Base-by-base conservation (phyloP, 1,140 invertebrate genomes). In the Globodera rostochiensis region DNA sequence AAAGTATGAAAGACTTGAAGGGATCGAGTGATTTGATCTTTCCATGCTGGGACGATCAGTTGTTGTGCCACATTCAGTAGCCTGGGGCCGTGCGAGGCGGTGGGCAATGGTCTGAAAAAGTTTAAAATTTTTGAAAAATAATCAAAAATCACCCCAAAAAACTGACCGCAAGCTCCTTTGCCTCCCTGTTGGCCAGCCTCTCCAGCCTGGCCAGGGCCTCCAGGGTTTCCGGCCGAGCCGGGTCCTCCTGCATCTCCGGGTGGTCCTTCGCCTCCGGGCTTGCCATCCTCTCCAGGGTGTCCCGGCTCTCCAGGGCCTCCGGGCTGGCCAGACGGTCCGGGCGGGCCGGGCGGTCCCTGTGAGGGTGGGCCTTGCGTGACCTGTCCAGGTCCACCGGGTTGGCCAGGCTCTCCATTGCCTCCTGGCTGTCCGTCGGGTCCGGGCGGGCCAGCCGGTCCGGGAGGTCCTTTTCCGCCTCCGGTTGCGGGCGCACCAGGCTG, bases 401-500 rank as follows among this genome's bases (percentile, higher is more conserved):
- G 15, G 21, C 84, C 84, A 9, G 84, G 73, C 4, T 71, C 5
- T 49, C 84, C 84, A 25, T 79, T 66, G 70, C 74, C 71, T 67
- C 84, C 84, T 2, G 82, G 75, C 53, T 79, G 77, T 64, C 84
- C 84, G 57, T 73, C 36, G n/a, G 76, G 79, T 81, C 83, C 83
- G 21, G 76, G 60, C 11, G 81, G 81, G 25, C 83, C 82, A 46
- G 81, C 49, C 19, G 81, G 81, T 7, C 81, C 81, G 15, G 81
- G 81, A 45, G 84, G 84, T 45, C 84, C 84, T 50, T 67, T 79
- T 19, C 66, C 36, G 45, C 69, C 49, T 19, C 84, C 83, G 45
- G 71, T 74, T 8, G 84, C 74, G 67, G 66, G 71, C 67, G 50
- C 69, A 69, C 84, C 84, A 5, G 84, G 84, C 6, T 15, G 6